Conservation (phyloP, 2,113 vertebrate species). For the Strix uralensis region DNA sequence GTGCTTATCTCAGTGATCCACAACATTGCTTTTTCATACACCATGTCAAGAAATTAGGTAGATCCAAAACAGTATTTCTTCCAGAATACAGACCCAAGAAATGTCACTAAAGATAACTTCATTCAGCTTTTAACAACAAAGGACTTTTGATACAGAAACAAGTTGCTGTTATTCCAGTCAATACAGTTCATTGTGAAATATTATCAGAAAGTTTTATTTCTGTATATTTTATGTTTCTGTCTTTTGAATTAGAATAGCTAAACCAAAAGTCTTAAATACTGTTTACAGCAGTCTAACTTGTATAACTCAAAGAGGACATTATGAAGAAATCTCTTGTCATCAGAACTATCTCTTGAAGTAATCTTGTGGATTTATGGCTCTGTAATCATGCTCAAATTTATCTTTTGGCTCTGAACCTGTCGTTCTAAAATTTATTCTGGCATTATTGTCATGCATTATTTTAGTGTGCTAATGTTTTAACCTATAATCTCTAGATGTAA, state of each 20-base stretch:
- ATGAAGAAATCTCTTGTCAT: conserved; percentile 14
- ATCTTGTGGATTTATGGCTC: not conserved
- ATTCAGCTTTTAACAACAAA: not conserved
- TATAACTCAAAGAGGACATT: not conserved
- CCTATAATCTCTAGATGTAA: not conserved
- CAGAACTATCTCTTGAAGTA: not conserved
- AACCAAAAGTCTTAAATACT: not conserved
- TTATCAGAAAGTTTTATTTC: not conserved
- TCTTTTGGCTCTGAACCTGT: not conserved
- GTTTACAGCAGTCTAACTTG: not conserved
- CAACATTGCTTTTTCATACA: not conserved
- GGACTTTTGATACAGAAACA: not conserved
- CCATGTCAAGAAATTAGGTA: not conserved
- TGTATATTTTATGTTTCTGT: not conserved
- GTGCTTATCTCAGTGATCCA: not conserved
- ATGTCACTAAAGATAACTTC: not conserved
- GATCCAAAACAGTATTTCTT: not conserved
- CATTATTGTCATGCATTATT: conserved; percentile 10
- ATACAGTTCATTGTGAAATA: not conserved
- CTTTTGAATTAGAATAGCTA: not conserved
- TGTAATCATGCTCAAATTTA: not conserved
- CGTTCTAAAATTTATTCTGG: conserved; percentile 9
- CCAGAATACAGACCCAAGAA: not conserved
- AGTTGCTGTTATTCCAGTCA: not conserved
- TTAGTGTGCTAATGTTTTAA: not conserved